A percentile compares a stretch with the other conserved stretches of the same genome.
Evolutionary conservation across 1,140 invertebrate genomes (phyloP).

Genomic region (Lamellibrachia luymesi): DNA sequence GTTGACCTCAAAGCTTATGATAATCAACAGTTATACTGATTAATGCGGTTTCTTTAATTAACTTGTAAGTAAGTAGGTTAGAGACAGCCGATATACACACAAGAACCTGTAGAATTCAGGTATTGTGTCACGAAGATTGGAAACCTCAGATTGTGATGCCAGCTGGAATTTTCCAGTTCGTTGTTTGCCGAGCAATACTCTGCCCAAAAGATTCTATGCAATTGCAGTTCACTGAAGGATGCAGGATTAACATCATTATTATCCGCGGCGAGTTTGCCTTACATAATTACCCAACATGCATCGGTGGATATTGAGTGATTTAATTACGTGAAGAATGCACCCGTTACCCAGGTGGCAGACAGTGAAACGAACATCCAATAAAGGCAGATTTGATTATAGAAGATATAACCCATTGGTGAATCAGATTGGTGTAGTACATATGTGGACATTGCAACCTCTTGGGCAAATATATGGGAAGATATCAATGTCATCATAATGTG

Average conservation of each 20-base stretch:
- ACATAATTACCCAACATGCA: background rate
- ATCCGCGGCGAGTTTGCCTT: background rate
- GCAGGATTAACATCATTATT: background rate
- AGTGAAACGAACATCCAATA: background rate
- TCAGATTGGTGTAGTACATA: background rate
- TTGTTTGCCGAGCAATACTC: too few relatives aligned
- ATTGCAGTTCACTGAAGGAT: background rate
- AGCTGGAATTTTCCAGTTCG: background rate
- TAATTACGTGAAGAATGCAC: background rate
- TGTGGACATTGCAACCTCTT: background rate
- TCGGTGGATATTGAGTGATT: background rate
- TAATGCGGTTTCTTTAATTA: background rate
- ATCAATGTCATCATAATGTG: background rate
- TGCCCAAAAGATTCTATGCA: background rate
- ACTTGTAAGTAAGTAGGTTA: background rate
- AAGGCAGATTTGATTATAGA: background rate
- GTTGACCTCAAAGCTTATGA: background rate
- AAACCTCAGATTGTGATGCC: background rate
- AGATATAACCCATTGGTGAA: background rate
- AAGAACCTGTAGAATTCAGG: background rate
- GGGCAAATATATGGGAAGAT: background rate
- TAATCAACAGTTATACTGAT: background rate
- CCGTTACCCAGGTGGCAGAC: background rate
- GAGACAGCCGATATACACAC: background rate
- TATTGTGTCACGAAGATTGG: background rate